Conservation (phyloP, 2,797 vertebrate species). For the Enteromius thamalakanensis region DNA sequence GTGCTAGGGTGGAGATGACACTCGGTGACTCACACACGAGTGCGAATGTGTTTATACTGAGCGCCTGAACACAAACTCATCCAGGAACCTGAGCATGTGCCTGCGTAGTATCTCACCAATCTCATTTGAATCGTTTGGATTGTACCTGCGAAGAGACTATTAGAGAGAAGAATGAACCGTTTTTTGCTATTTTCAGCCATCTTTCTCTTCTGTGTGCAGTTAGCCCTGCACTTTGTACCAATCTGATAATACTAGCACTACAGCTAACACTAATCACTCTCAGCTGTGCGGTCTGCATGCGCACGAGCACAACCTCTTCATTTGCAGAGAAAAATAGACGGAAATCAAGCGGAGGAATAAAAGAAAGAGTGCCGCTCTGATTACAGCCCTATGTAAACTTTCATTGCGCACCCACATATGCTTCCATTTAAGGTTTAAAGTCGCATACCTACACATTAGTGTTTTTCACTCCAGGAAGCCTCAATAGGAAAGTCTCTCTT, state of each 20-base stretch:
- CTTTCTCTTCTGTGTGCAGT: not conserved
- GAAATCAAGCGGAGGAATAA: slow-evolving; percentile 64
- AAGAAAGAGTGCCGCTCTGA: slow-evolving; percentile 69
- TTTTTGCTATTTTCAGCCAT: not conserved
- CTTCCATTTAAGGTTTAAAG: slow-evolving; percentile 81
- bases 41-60: slow-evolving; percentile 18
- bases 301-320: slow-evolving; percentile 62
- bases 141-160: not conserved
- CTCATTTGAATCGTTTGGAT: slow-evolving; percentile 13
- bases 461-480: slow-evolving; percentile 59
- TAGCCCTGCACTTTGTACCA: slow-evolving; percentile 19
- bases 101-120: slow-evolving; percentile 13
- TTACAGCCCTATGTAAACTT: slow-evolving; percentile 79
- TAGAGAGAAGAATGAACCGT: slow-evolving; percentile 12
- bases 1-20: slow-evolving; percentile 44
- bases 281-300: slow-evolving; percentile 56
- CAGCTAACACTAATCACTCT: slow-evolving; percentile 58
- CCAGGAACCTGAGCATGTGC: not conserved
- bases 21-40: slow-evolving; percentile 38
- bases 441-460: slow-evolving; percentile 76
- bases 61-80: slow-evolving; percentile 34
- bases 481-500: slow-evolving; percentile 65
- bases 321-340: slow-evolving; percentile 69
- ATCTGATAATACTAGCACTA: slow-evolving; percentile 47
- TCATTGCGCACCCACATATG: slow-evolving; percentile 75